Conservation (phyloP, 1,140 invertebrate species). For the Mamestra configurata region DNA sequence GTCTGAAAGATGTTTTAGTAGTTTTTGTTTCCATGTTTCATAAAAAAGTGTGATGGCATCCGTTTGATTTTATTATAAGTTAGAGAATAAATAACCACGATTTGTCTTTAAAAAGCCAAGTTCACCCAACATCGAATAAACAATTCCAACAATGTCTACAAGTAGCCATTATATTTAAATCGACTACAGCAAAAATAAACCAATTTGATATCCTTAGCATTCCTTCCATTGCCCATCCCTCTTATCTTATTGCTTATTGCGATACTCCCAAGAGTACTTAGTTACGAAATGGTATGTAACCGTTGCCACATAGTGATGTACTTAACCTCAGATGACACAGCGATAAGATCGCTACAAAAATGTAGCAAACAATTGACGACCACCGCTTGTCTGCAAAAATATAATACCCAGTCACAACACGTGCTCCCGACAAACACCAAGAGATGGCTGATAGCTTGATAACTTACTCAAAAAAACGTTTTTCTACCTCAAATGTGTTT, state of each 20-base stretch:
- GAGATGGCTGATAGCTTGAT: slow-evolving; percentile 72
- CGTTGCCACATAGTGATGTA: slow-evolving; percentile 34
- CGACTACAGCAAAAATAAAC: not conserved
- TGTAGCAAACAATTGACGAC: slow-evolving; percentile 64
- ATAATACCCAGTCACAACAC: slow-evolving; percentile 81
- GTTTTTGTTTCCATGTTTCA: not conserved
- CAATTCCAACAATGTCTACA: slow-evolving; percentile 20
- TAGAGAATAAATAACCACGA: not conserved
- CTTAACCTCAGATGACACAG: slow-evolving; percentile 53
- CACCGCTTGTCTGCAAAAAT: slow-evolving; percentile 61
- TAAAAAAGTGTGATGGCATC: not conserved
- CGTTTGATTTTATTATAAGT: not conserved
- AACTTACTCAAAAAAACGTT: slow-evolving; percentile 75
- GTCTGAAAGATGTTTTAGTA: not conserved
- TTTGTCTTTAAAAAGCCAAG: not conserved
- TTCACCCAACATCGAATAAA: not conserved
- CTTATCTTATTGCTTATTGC: slow-evolving; percentile 37
- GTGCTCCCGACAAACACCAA: slow-evolving; percentile 68
- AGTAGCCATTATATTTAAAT: slow-evolving; percentile 19
- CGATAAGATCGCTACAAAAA: slow-evolving; percentile 57
- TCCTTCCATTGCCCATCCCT: slow-evolving; percentile 23
- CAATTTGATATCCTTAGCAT: slow-evolving; percentile 37
- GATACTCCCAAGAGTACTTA: slow-evolving; percentile 32
- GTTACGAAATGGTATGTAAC: slow-evolving; percentile 45
- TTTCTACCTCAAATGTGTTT: slow-evolving; percentile 79